Evolutionary conservation across 2,113 vertebrate genomes (phyloP).

Genomic region (Notothenia rossii): DNA sequence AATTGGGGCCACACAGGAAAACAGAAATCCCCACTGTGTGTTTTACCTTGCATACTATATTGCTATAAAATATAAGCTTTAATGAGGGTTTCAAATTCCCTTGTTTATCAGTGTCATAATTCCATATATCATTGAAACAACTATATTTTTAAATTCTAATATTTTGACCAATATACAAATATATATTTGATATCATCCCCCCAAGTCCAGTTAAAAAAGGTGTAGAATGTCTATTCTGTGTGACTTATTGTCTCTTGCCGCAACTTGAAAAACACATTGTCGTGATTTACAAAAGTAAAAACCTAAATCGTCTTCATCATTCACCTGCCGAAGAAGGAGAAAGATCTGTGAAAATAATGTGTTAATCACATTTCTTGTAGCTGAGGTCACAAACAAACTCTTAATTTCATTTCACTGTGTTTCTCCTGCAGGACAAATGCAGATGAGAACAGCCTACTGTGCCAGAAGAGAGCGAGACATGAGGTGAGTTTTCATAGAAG

Average conservation of each 20-base stretch:
- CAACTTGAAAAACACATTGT: background rate
- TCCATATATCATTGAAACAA: background rate
- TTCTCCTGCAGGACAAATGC: conserved; percentile 83
- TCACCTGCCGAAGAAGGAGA: background rate
- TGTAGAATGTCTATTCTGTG: background rate
- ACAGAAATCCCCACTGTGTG: conserved; percentile 10
- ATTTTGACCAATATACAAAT: too few species aligned
- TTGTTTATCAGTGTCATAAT: background rate
- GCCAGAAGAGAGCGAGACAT: conserved; percentile 90
- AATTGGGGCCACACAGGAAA: conserved; percentile 13
- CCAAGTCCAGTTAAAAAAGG: too few species aligned
- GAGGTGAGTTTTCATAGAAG: conserved; percentile 84
- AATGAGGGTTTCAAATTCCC: background rate
- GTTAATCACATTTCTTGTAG: background rate
- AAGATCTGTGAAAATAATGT: too few species aligned
- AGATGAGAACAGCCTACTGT: conserved; percentile 72
- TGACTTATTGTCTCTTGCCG: conserved; percentile 3
- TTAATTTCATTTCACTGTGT: conserved; percentile 25
- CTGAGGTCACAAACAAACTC: background rate
- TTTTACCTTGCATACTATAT: background rate
- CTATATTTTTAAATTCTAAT: too few species aligned
- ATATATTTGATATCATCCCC: too few species aligned
- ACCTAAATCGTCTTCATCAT: background rate
- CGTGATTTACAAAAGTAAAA: conserved; percentile 14
- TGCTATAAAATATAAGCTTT: too few species aligned